These are phyloP conservation scores for Chymomyza costata DNA, from an alignment of 1,140 invertebrate genomes.

Conservation along the genomic window DNA sequence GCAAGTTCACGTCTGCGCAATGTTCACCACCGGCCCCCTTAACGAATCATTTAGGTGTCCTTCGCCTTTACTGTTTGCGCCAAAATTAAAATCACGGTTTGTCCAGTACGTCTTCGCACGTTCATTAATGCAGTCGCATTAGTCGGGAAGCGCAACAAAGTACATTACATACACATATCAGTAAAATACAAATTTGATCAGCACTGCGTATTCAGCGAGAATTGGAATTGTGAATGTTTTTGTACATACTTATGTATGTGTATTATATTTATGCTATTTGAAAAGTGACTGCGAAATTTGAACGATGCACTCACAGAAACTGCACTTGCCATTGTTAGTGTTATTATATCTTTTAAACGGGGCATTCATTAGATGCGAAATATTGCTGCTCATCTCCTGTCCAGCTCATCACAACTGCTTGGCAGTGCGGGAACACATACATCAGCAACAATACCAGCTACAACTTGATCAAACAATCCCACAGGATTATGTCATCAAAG, in stretches of 20 bases:
- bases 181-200: too few species aligned
- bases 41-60: not conserved
- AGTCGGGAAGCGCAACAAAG: too few species aligned
- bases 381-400: slow-evolving; percentile 60
- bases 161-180: too few species aligned
- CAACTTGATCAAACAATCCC: slow-evolving; percentile 20
- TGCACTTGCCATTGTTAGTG: not conserved
- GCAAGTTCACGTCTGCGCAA: slow-evolving; percentile 41
- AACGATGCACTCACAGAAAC: too few species aligned
- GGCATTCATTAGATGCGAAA: slow-evolving; percentile 23
- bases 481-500: slow-evolving; percentile 50
- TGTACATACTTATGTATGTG: too few species aligned
- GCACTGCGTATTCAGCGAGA: too few species aligned
- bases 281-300: too few species aligned
- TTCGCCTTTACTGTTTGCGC: slow-evolving; percentile 45
- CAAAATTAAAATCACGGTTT: slow-evolving; percentile 54
- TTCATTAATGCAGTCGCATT: slow-evolving; percentile 41
- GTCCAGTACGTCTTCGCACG: slow-evolving; percentile 52
- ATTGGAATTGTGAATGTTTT: too few species aligned
- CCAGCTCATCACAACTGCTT: slow-evolving; percentile 35
- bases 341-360: not conserved
- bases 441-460: slow-evolving; percentile 39
- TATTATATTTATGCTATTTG: too few species aligned
- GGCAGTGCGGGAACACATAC: slow-evolving; percentile 31
- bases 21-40: slow-evolving; percentile 5